These are phyloP conservation scores for Bagarius yarrelli DNA, from an alignment of 2,113 vertebrate species.

Conservation along the genomic window DNA sequence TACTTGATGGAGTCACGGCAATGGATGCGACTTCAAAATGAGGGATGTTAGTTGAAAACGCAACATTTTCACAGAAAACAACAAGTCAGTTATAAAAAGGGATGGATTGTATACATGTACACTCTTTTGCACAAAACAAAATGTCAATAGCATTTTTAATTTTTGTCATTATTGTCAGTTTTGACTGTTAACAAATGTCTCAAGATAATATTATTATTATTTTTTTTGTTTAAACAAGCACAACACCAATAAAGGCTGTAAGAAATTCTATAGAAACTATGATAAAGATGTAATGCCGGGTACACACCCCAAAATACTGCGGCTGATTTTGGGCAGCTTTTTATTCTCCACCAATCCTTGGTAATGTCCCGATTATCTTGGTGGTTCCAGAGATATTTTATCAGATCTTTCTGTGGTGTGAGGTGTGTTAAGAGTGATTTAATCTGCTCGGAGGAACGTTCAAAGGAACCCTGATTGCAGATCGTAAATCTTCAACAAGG, in stretches of 20 bases:
- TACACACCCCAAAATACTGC: no score
- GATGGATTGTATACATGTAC: background rate
- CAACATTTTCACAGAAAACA: background rate
- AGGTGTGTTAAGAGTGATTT: no score
- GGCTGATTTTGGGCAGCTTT: no score
- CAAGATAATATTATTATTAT: background rate
- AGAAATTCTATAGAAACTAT: no score
- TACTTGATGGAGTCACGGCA: background rate
- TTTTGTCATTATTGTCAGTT: background rate
- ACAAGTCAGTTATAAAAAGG: background rate
- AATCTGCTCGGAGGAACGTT: no score
- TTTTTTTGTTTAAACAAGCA: background rate
- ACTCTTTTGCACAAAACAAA: background rate
- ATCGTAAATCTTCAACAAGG: no score
- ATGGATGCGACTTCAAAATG: background rate
- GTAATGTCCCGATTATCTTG: no score
- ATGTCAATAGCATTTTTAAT: background rate
- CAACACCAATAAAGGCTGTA: background rate
- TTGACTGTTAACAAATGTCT: background rate
- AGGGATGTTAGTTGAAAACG: background rate
- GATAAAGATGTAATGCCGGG: no score
- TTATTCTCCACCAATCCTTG: no score
- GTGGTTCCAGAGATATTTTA: no score
- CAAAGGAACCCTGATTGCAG: no score
- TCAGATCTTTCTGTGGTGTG: no score